Evolutionary conservation across 2,797 vertebrate genomes (phyloP).

Genomic region (Tamandua tetradactyla): DNA sequence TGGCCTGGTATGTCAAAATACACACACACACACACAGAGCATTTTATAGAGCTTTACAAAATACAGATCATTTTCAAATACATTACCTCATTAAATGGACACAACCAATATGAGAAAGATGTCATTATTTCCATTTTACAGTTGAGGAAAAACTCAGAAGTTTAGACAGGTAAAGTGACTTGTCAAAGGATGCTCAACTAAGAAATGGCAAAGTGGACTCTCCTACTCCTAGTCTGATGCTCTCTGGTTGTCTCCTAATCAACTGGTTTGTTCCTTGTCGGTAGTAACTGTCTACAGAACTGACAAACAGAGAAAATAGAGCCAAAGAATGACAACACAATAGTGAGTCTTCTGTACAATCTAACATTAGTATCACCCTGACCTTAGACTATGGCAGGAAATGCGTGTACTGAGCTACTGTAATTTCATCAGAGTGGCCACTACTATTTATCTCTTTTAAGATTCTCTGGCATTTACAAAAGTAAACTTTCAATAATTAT

Average conservation of each 20-base stretch:
- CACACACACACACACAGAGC: neutral
- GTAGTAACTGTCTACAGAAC: neutral
- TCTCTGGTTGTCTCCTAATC: neutral
- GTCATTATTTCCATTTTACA: neutral
- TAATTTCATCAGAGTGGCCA: neutral
- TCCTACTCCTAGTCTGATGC: neutral
- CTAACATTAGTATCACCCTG: neutral
- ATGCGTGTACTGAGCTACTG: neutral
- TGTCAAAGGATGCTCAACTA: neutral
- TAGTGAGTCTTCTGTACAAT: neutral
- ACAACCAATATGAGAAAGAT: neutral
- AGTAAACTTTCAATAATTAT: neutral
- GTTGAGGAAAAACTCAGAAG: neutral
- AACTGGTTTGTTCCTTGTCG: neutral
- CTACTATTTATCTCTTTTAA: neutral
- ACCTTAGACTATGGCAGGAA: neutral
- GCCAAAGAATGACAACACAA: neutral
- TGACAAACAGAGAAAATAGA: neutral
- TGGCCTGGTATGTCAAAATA: neutral
- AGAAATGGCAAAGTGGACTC: neutral
- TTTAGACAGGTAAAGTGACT: neutral
- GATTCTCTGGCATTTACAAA: conserved; percentile 2
- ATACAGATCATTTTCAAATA: neutral
- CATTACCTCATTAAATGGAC: neutral
- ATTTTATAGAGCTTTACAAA: neutral